These are phyloP conservation scores for Hippocampus guttulatus DNA, from an alignment of 2,113 vertebrate species.

Conservation along the genomic window DNA sequence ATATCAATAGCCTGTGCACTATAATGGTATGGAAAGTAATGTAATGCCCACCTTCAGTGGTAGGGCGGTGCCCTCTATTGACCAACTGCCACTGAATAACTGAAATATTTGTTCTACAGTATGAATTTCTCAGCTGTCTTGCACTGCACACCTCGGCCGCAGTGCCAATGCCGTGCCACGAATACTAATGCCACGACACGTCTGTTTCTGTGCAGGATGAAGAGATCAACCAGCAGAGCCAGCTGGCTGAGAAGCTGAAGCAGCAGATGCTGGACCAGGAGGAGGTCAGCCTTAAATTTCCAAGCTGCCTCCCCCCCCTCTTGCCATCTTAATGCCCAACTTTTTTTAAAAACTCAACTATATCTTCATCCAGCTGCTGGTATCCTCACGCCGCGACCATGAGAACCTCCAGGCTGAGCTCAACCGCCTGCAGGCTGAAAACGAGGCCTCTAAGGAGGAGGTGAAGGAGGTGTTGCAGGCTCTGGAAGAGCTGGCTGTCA, in stretches of 20 bases:
- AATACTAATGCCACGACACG: conserved; percentile 6
- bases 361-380: conserved; percentile 74
- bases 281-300: conserved; percentile 73
- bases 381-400: conserved; percentile 88
- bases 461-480: conserved; percentile 97
- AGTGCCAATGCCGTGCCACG: background rate
- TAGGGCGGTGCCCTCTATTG: background rate
- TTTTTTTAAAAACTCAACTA: background rate
- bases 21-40: background rate
- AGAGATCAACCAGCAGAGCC: conserved; percentile 96
- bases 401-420: conserved; percentile 91
- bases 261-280: conserved; percentile 97
- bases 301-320: background rate
- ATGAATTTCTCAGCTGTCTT: background rate
- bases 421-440: conserved; percentile 95
- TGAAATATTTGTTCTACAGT: background rate
- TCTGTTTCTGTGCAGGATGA: conserved; percentile 76
- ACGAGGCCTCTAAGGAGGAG: conserved; percentile 96
- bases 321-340: background rate
- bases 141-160: background rate
- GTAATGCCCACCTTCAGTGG: background rate
- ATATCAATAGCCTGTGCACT: too few relatives aligned
- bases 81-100: background rate
- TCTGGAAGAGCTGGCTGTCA: conserved; percentile 93
- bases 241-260: conserved; percentile 92